Base-by-base conservation (phyloP, 2,113 vertebrate species). In the Aphelocoma coerulescens region DNA sequence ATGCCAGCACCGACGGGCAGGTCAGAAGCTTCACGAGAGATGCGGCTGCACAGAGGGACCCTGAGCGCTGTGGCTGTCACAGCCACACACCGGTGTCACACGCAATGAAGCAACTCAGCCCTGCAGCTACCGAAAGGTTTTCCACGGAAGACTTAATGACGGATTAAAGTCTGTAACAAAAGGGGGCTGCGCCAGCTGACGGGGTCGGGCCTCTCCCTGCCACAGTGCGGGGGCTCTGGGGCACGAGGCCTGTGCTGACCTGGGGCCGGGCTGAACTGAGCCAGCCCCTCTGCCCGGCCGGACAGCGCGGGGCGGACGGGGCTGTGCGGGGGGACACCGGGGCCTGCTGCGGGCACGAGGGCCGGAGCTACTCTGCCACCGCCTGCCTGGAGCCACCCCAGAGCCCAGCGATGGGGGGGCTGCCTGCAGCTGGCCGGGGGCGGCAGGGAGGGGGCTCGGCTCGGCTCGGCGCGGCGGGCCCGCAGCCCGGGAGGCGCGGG, bases 191-290 rank as follows among this genome's bases (percentile, higher is more conserved):
- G 13, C 81, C 92, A 61, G 82, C 74, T 72, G 71, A 18, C 0
- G 21, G 82, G 85, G 63, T 21, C 37, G 30, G 73, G 49, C 88
- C 67, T 93, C 54, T 92, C 74, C 91, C 77, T 93, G 91, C 57
- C 5, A 2, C 23, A 0, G 22, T 19, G 1, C 0, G 2, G 37
- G 92, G 62, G 37, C 21, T 44, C 35, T 32, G 0, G 30, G 76
- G 52, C 61, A 75, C 24, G 13, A 7, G 71, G 75, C 27, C 0
- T 63, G 61, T 14, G 65, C 51, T 78, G 89, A 43, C 30, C 26
- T 22, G 46, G 58, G 46, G 4, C 20, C 6, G 66, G 80, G 1
- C 1, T 43, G 26, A 61, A 85, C 88, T 87, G 44, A 55, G 7
- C 12, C 68, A 41, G 15, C 22, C 2, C 3, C 86, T 37, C 89